Conservation (phyloP, 2,888 invertebrate genomes). For the Clostera curtula region DNA sequence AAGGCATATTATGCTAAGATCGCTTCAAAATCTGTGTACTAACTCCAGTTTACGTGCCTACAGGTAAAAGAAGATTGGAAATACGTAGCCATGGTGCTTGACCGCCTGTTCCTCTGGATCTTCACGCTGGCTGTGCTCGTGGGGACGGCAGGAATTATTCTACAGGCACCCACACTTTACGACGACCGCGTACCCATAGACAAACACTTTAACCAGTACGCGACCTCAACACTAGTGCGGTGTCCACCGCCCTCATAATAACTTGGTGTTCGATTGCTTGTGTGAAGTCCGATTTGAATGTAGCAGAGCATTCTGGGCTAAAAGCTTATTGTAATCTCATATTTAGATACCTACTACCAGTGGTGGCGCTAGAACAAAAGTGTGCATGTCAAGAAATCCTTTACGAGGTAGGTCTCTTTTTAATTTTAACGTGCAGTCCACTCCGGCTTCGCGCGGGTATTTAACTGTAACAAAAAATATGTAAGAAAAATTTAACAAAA, state of each 20-base stretch:
- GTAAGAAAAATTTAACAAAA: too few relatives aligned
- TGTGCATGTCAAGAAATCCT: too few relatives aligned
- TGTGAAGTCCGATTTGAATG: slow-evolving; percentile 2
- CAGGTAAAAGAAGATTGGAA: slow-evolving; percentile 99
- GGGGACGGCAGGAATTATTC: slow-evolving; percentile 94
- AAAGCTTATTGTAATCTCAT: not conserved
- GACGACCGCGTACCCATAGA: slow-evolving; percentile 92
- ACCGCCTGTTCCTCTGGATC: slow-evolving; percentile 97
- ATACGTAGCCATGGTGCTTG: slow-evolving; percentile 98
- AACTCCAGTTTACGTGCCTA: not conserved
- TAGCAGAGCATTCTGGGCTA: slow-evolving; percentile 10
- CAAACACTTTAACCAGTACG: slow-evolving; percentile 89
- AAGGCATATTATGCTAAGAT: too few relatives aligned
- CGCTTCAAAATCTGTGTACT: not conserved
- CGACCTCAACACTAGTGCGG: slow-evolving; percentile 84
- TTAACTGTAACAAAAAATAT: too few relatives aligned
- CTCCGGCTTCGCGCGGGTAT: too few relatives aligned
- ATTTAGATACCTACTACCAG: slow-evolving; percentile 5
- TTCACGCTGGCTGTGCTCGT: slow-evolving; percentile 96
- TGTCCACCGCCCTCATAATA: slow-evolving; percentile 80
- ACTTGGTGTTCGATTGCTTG: slow-evolving; percentile 3
- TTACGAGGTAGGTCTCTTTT: too few relatives aligned
- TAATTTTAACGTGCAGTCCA: too few relatives aligned
- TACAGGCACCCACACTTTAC: slow-evolving; percentile 95
- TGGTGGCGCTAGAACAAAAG: too few relatives aligned